Evolutionary conservation across 2,797 vertebrate genomes (phyloP).

Genomic region (Myoxocephalus aenaeus): DNA sequence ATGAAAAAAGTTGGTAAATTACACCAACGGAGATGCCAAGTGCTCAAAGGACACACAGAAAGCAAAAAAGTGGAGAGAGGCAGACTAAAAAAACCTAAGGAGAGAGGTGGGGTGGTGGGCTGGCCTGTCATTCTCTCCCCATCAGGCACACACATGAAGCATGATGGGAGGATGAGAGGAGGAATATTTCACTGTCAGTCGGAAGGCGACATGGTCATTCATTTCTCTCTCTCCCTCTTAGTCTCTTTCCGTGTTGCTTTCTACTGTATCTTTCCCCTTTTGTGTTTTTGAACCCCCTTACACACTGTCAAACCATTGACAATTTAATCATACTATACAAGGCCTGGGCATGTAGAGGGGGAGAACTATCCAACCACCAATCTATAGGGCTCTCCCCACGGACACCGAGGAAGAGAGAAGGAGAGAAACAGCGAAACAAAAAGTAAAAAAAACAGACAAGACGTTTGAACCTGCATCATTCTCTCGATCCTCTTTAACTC

Average conservation of each 20-base stretch:
- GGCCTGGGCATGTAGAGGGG: conserved; percentile 85
- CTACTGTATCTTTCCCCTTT: conserved; percentile 49
- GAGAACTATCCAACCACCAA: conserved; percentile 77
- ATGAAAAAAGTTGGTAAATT: conserved; percentile 6
- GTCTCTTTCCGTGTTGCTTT: conserved; percentile 48
- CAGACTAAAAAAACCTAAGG: conserved; percentile 19
- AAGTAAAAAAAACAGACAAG: conserved; percentile 50
- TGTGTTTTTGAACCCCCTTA: conserved; percentile 55
- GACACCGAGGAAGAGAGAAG: conserved; percentile 35
- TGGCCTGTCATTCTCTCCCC: conserved; percentile 82
- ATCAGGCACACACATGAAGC: conserved; percentile 89
- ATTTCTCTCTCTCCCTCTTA: conserved; percentile 82
- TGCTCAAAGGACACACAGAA: not conserved
- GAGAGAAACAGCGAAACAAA: conserved; percentile 25
- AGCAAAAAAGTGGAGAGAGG: conserved; percentile 14
- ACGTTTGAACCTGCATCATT: conserved; percentile 54
- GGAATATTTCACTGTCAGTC: conserved; percentile 98
- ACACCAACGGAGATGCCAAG: not conserved
- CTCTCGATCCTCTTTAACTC: conserved; percentile 51
- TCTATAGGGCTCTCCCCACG: conserved; percentile 71
- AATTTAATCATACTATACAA: conserved; percentile 94
- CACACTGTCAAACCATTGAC: conserved; percentile 88
- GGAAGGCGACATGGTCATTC: conserved; percentile 87
- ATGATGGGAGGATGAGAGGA: conserved; percentile 91
- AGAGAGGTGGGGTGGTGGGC: conserved; percentile 66